Percentiles rank a stretch among this genome's conserved stretches.
Conservation (phyloP, 2,888 invertebrate species). For the Portevinia maculata region DNA sequence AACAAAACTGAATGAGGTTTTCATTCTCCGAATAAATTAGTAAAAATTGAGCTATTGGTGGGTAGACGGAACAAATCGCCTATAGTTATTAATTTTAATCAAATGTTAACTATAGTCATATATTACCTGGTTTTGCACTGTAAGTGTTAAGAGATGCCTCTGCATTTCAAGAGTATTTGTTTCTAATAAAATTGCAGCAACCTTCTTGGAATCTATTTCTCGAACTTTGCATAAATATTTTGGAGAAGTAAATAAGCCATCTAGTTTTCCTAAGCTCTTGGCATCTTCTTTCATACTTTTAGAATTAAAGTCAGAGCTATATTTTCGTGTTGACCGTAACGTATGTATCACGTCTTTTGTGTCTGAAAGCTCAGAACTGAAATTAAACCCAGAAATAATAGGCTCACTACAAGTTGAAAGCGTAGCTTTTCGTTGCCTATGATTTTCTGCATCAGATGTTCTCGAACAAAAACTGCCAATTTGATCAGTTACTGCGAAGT, state of each 20-base stretch:
- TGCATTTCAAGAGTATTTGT: slow-evolving; percentile 92
- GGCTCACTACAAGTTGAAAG: slow-evolving; percentile 63
- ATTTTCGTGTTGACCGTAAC: slow-evolving; percentile 11
- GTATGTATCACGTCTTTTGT: slow-evolving; percentile 13
- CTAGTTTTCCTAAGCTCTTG: slow-evolving; percentile 86
- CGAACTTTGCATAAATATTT: slow-evolving; percentile 86
- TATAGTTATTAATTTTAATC: not conserved
- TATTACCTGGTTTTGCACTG: slow-evolving; percentile 92
- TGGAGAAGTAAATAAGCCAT: slow-evolving; percentile 87
- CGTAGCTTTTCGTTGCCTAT: slow-evolving; percentile 71
- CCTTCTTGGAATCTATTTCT: slow-evolving; percentile 88
- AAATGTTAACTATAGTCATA: not conserved
- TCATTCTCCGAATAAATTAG: too few species aligned
- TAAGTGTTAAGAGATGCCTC: slow-evolving; percentile 91
- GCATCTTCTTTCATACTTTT: slow-evolving; percentile 77
- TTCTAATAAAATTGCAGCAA: slow-evolving; percentile 92
- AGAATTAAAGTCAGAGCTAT: slow-evolving; percentile 76
- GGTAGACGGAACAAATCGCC: not conserved
- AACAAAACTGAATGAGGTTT: too few species aligned
- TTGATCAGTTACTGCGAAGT: slow-evolving; percentile 8
- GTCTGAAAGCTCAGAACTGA: slow-evolving; percentile 29
- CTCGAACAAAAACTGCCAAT: slow-evolving; percentile 26
- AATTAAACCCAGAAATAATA: slow-evolving; percentile 38
- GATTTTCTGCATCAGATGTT: slow-evolving; percentile 27
- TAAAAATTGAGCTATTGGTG: too few species aligned